Evolutionary conservation across 2,888 invertebrate genomes (phyloP), one percentile per base, ranked within the genome.

Genomic region (Acanthoscelides obtectus): DNA sequence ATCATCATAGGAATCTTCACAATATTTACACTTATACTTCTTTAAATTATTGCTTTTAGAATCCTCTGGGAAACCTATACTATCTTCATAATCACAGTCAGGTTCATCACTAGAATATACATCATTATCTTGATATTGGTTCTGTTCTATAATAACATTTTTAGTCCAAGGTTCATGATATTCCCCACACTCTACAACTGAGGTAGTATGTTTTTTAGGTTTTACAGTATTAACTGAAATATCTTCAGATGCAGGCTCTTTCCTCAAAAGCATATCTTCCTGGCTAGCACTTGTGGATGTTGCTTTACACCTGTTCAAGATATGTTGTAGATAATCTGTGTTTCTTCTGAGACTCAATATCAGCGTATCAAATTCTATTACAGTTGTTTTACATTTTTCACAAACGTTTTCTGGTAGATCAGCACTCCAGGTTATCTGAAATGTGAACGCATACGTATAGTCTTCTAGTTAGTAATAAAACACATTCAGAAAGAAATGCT

Each of bases 21-120:
- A 76, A 20, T 72, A 67, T 22, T 75, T 72, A 66, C 75, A 75
- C 65, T 70, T 68, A 64, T 72, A 66, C 21, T 72, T 72, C 20
- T 72, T 72, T 1, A 12, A 63, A 66, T 71, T 69, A 67, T 45
- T 45, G 17, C 45, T 45, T 45, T 12, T 1, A 12, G 6, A 12
- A 17, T 45, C 45, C 12, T 45, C 45, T 45, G 45, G 45, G 45
- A 12, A 12, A 45, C 17, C 12, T 45, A 12, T 6, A 45, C 17
- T 17, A 45, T 45, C 45, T 45, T 45, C 17, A 45, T 12, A 4
- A 1, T 45, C 5, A 45, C 12, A 45, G 17, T 45, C 45, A 45
- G 1, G 5, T 1, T 45, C 45, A 45, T 45, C 17, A 12, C 45
- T 45, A 45, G 6, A 25, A 25, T 5, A 25, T 5, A 12, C 45